These are phyloP conservation scores for Buathra laborator DNA, from an alignment of 2,888 invertebrate species.

Conservation along the genomic window DNA sequence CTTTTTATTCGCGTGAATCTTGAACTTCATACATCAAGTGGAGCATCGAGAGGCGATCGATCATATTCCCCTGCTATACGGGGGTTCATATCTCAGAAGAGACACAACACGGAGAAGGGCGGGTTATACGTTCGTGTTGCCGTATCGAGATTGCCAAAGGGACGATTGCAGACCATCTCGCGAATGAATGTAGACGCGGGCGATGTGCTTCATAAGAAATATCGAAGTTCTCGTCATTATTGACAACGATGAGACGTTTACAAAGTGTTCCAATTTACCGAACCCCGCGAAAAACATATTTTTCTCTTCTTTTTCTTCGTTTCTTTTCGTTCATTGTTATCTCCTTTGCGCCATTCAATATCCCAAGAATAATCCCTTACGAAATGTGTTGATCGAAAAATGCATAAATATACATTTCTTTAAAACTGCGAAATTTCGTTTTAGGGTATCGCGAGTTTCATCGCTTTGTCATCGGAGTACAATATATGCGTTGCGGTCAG, in stretches of 20 bases:
- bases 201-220: conserved; percentile 29
- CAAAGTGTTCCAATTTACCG: conserved; percentile 27
- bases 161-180: conserved; percentile 39
- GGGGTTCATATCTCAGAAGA: neutral
- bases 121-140: conserved; percentile 8
- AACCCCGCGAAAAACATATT: conserved; percentile 33
- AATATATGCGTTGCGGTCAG: conserved; percentile 87
- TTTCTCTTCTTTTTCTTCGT: conserved; percentile 21
- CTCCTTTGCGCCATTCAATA: neutral
- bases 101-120: conserved; percentile 5
- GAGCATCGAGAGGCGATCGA: conserved; percentile 34
- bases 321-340: neutral
- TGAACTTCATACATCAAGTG: conserved; percentile 39
- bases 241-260: conserved; percentile 52
- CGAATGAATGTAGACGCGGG: conserved; percentile 46
- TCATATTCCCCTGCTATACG: conserved; percentile 26
- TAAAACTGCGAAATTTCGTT: conserved; percentile 8
- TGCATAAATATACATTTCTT: neutral
- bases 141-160: conserved; percentile 25
- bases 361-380: neutral
- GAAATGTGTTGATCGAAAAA: neutral
- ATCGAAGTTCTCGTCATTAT: conserved; percentile 47
- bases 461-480: conserved; percentile 85
- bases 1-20: conserved; percentile 18
- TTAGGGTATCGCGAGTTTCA: conserved; percentile 88